phyloP scores from a whole-genome alignment of 2,888 invertebrate species.

The Drosophila birchii region DNA sequence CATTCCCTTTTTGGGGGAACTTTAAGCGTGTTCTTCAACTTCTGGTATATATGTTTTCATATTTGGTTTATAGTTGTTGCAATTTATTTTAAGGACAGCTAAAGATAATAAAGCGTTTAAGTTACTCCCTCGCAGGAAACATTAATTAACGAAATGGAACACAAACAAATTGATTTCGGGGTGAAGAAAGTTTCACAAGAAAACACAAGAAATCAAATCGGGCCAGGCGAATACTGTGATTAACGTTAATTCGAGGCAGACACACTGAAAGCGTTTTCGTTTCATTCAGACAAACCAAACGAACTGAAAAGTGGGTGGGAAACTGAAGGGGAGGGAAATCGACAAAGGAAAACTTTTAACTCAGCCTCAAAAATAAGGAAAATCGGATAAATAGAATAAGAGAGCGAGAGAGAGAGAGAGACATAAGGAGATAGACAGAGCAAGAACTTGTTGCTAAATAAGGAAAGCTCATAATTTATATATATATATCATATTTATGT shows the following conservation, averaged over 20 bases:
- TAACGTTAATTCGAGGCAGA: slow-evolving; percentile 56
- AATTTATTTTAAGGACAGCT: slow-evolving; percentile 12
- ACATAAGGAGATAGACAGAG: slow-evolving; percentile 18
- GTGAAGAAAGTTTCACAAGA: slow-evolving; percentile 44
- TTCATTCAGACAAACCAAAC: slow-evolving; percentile 48
- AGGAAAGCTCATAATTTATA: slow-evolving; percentile 34
- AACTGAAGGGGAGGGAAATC: slow-evolving; percentile 28
- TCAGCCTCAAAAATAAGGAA: slow-evolving; percentile 61
- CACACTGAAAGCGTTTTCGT: slow-evolving; percentile 68
- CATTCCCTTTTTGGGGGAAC: neutral
- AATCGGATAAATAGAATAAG: slow-evolving; percentile 28
- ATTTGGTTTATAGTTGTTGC: slow-evolving; percentile 4
- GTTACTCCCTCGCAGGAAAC: slow-evolving; percentile 18
- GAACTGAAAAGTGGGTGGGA: slow-evolving; percentile 28
- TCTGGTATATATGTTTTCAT: slow-evolving; percentile 1
- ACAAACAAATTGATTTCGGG: slow-evolving; percentile 47
- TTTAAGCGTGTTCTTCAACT: slow-evolving; percentile 16
- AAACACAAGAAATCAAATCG: slow-evolving; percentile 49
- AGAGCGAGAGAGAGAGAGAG: slow-evolving; percentile 18
- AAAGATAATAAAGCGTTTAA: slow-evolving; percentile 29
- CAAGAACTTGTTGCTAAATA: slow-evolving; percentile 46
- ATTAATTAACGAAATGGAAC: slow-evolving; percentile 35
- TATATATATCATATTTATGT: slow-evolving; percentile 25
- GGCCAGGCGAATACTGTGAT: slow-evolving; percentile 59
- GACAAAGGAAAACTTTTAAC: slow-evolving; percentile 46